These are phyloP conservation scores for Protomyctophum bolini DNA, from an alignment of 2,113 vertebrate species.

Conservation along the genomic window DNA sequence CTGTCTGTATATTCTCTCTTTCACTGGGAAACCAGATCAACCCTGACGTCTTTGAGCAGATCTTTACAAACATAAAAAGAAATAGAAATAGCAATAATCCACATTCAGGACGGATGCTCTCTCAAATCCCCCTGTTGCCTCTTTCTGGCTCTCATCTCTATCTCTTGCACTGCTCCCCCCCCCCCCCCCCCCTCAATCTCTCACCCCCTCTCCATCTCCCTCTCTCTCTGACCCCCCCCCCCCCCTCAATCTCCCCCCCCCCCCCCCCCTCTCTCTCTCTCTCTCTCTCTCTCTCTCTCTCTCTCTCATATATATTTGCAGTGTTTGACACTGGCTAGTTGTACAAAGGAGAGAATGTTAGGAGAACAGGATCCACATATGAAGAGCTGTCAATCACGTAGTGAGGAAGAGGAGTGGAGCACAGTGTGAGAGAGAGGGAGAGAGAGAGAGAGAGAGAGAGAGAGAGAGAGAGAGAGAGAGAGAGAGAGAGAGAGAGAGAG, in stretches of 20 bases:
- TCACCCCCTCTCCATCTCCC: constrained; percentile 2
- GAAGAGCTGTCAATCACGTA: constrained; percentile 77
- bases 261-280: constrained; percentile 1
- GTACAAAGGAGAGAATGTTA: constrained; percentile 59
- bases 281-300: background rate
- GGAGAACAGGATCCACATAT: constrained; percentile 74
- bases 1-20: background rate
- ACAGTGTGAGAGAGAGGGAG: constrained; percentile 58
- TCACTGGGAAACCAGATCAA: background rate
- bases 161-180: too few relatives aligned
- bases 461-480: constrained; percentile 26
- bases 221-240: background rate
- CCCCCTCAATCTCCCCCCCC: background rate
- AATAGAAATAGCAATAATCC: too few relatives aligned
- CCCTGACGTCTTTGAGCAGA: too few relatives aligned
- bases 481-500: constrained; percentile 29
- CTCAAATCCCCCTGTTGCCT: background rate
- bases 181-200: background rate
- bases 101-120: background rate
- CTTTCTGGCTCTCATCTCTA: too few relatives aligned
- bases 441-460: background rate
- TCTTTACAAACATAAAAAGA: too few relatives aligned
- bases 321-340: constrained; percentile 69
- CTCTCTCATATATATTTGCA: constrained; percentile 44
- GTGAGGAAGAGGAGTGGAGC: constrained; percentile 29